Conservation (phyloP, 2,113 vertebrate genomes). For the Cacatua alba region DNA sequence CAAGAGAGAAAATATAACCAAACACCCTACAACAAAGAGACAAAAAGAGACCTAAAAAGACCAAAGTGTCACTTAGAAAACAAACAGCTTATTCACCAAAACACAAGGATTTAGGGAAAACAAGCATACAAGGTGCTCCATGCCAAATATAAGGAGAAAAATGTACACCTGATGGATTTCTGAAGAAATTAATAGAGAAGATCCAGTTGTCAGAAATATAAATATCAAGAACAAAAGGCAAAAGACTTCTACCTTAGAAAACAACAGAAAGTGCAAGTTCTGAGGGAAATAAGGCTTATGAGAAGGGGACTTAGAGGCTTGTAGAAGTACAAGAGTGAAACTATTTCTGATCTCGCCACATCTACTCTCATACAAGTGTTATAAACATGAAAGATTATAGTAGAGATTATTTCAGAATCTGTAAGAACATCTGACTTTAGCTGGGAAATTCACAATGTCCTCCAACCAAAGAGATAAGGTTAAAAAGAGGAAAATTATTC, state of each 20-base stretch:
- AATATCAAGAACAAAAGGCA: not conserved
- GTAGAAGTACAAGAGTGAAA: not conserved
- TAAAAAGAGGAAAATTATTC: not conserved
- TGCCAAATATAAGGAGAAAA: not conserved
- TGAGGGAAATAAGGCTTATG: not conserved
- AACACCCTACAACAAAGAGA: not conserved
- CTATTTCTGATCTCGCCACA: not conserved
- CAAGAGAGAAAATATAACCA: not conserved
- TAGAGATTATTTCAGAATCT: not conserved
- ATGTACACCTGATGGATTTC: not conserved
- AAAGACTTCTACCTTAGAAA: not conserved
- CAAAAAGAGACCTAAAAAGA: not conserved
- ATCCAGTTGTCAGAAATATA: not conserved
- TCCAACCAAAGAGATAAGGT: not conserved
- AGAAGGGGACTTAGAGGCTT: not conserved
- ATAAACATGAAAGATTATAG: not conserved
- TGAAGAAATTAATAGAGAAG: not conserved
- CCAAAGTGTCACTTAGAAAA: not conserved
- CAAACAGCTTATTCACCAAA: not conserved
- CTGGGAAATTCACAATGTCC: not conserved
- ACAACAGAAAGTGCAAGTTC: not conserved
- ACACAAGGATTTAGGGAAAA: not conserved
- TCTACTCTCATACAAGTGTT: not conserved
- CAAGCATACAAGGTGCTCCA: not conserved
- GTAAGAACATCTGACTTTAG: not conserved